Evolutionary conservation across 2,888 invertebrate species (phyloP).

Genomic region (Cistogaster globosa): DNA sequence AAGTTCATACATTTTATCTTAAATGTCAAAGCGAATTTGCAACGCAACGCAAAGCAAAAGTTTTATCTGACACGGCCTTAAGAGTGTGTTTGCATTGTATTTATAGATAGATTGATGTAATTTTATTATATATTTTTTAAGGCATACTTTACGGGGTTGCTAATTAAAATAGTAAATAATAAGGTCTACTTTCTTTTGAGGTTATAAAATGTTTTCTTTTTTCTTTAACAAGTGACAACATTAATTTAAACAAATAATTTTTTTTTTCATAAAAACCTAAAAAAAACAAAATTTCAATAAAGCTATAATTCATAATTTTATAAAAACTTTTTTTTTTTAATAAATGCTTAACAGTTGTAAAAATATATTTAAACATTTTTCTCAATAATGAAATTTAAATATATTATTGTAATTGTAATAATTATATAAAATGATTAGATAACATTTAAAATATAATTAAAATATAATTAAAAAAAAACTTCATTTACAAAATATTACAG

Average conservation of each 20-base stretch:
- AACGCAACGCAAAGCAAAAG: no score
- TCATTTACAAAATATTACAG: constrained; percentile 71
- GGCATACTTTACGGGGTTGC: constrained; percentile 44
- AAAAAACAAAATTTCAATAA: constrained; percentile 67
- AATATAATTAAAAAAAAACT: constrained; percentile 62
- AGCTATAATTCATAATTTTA: constrained; percentile 66
- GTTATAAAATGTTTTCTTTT: constrained; percentile 32
- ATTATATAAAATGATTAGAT: constrained; percentile 63
- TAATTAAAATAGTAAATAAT: constrained; percentile 46
- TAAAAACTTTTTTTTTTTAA: constrained; percentile 35
- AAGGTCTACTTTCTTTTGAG: constrained; percentile 60
- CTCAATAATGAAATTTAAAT: constrained; percentile 47
- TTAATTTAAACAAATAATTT: constrained; percentile 42
- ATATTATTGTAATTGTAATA: constrained; percentile 16
- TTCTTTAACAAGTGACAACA: constrained; percentile 53
- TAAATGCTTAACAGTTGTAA: constrained; percentile 51
- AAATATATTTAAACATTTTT: constrained; percentile 25
- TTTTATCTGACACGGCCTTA: no score
- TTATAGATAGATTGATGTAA: background rate
- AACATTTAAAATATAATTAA: constrained; percentile 68
- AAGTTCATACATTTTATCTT: no score
- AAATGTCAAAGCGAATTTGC: no score
- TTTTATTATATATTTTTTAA: constrained; percentile 9
- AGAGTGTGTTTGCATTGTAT: background rate
- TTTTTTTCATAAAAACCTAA: constrained; percentile 52